phyloP scores from a whole-genome alignment of 2,797 vertebrate genomes.

The Danio jaintianensis region DNA sequence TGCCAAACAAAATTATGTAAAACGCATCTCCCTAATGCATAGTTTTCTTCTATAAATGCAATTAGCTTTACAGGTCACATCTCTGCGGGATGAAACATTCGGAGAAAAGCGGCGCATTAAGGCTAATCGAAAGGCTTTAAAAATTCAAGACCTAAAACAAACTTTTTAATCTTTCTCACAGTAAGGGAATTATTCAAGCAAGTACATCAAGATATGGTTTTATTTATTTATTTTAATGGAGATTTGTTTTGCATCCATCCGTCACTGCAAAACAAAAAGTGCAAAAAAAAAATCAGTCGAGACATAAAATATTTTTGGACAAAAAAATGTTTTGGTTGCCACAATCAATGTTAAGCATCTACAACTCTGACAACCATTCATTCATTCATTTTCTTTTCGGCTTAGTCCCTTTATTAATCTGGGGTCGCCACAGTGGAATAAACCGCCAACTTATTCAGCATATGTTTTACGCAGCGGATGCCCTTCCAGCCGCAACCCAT shows the following conservation, averaged over 20 bases:
- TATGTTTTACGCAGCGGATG: too few species aligned
- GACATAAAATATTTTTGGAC: neutral
- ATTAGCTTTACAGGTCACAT: slow-evolving; percentile 81
- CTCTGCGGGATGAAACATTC: slow-evolving; percentile 70
- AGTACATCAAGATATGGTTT: neutral
- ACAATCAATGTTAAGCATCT: neutral
- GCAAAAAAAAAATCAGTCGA: too few species aligned
- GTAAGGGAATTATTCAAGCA: neutral
- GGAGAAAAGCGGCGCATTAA: slow-evolving; percentile 76
- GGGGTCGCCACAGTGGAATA: too few species aligned
- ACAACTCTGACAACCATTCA: too few species aligned
- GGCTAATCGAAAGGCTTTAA: slow-evolving; percentile 67
- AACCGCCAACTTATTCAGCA: too few species aligned
- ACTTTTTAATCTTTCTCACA: neutral
- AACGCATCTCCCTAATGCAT: slow-evolving; percentile 70
- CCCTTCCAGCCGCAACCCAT: too few species aligned
- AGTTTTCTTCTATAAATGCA: slow-evolving; percentile 74
- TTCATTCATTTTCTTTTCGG: too few species aligned
- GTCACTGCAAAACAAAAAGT: too few species aligned
- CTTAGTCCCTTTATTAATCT: too few species aligned
- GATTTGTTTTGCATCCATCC: neutral
- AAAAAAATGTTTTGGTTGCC: neutral
- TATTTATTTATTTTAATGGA: neutral
- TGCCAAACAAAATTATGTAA: slow-evolving; percentile 80
- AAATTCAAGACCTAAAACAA: neutral